A percentile compares a stretch with the other conserved stretches of the same genome.
Evolutionary conservation across 2,113 vertebrate genomes (phyloP).

Genomic region (Phycodurus eques): DNA sequence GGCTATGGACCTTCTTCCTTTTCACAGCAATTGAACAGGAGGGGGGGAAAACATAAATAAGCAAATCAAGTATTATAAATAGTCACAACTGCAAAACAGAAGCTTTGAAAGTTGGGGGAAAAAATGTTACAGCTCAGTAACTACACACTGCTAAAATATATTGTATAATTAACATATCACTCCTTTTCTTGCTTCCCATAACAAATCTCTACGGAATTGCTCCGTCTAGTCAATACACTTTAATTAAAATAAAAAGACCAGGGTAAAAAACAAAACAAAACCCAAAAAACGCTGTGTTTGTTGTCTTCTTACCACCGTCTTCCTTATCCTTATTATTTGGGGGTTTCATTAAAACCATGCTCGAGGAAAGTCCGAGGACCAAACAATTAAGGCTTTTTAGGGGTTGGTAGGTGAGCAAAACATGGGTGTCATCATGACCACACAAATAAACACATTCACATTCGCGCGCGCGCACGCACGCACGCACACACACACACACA

Average conservation of each 20-base stretch:
- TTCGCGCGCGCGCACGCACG: slow-evolving; percentile 68
- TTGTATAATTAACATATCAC: slow-evolving; percentile 79
- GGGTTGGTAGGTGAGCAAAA: slow-evolving; percentile 82
- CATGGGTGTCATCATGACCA: slow-evolving; percentile 80
- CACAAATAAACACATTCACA: slow-evolving; percentile 78
- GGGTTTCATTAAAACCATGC: slow-evolving; percentile 80
- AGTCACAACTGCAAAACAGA: slow-evolving; percentile 81
- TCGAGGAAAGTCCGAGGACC: slow-evolving; percentile 87
- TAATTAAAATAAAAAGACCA: slow-evolving; percentile 67
- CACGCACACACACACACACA: slow-evolving; percentile 83
- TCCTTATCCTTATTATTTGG: slow-evolving; percentile 69
- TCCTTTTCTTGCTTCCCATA: slow-evolving; percentile 74
- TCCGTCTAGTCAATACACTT: slow-evolving; percentile 80
- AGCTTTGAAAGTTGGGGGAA: slow-evolving; percentile 75
- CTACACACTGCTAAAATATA: slow-evolving; percentile 81
- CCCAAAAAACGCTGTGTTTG: slow-evolving; percentile 74
- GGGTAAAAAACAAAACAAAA: slow-evolving; percentile 45
- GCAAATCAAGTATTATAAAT: slow-evolving; percentile 80
- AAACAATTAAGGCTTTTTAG: slow-evolving; percentile 97
- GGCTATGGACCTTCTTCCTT: slow-evolving; percentile 70
- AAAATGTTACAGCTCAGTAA: slow-evolving; percentile 79
- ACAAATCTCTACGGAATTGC: slow-evolving; percentile 79
- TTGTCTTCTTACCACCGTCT: slow-evolving; percentile 57
- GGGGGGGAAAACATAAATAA: slow-evolving; percentile 70
- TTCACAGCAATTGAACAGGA: slow-evolving; percentile 76